Percentiles rank a stretch among this genome's conserved stretches.
Evolutionary conservation across 2,113 vertebrate species (phyloP).

Genomic region (Oophaga pumilio): DNA sequence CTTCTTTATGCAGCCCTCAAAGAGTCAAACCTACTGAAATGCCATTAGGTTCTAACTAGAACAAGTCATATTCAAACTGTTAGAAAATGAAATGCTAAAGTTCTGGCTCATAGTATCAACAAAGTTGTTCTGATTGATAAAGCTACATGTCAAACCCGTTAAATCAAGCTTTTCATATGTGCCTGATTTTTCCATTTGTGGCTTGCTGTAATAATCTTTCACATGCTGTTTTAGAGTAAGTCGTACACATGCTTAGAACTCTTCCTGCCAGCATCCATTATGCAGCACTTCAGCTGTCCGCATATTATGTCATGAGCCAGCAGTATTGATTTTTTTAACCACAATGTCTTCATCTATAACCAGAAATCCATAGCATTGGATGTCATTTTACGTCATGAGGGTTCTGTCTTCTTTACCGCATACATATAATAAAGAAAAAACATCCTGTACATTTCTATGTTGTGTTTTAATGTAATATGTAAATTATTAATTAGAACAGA

Average conservation of each 20-base stretch:
- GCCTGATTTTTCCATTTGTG: not conserved
- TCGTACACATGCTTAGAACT: not conserved
- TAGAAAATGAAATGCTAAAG: not conserved
- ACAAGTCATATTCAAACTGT: no score
- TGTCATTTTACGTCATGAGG: not conserved
- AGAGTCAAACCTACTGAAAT: no score
- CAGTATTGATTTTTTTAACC: constrained; percentile 11
- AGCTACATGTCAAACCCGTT: not conserved
- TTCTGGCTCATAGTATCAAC: not conserved
- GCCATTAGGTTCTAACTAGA: no score
- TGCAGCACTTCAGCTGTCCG: constrained; percentile 15
- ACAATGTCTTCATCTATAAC: not conserved
- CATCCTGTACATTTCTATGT: not conserved
- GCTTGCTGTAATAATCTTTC: not conserved
- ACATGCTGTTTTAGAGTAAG: constrained; percentile 5
- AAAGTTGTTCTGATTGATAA: not conserved
- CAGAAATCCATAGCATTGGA: constrained; percentile 3
- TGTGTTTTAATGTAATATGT: not conserved
- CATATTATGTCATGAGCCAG: not conserved
- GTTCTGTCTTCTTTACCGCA: not conserved
- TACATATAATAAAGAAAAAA: not conserved
- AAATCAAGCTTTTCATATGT: not conserved
- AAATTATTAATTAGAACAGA: not conserved
- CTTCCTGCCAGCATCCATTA: constrained; percentile 20
- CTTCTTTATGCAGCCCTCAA: no score